Evolutionary conservation across 2,888 invertebrate genomes (phyloP).

Genomic region (Eupelmus urozonus): DNA sequence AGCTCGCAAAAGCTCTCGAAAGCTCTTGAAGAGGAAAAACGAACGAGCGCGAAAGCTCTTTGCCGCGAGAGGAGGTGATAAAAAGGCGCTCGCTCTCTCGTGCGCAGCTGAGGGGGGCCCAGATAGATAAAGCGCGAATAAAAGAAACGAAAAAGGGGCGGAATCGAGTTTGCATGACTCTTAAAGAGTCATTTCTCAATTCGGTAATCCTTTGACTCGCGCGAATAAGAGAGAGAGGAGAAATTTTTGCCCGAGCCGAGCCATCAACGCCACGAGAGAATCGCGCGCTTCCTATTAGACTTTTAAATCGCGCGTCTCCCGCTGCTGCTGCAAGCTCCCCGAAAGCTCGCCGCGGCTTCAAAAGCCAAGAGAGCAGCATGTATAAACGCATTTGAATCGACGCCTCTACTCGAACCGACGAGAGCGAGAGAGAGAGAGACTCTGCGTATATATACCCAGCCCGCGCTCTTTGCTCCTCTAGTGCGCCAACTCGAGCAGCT

Average conservation of each 20-base stretch:
- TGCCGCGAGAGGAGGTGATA: no score
- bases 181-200: conserved; percentile 64
- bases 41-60: no score
- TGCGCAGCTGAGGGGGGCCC: no score
- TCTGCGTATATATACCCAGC: no score
- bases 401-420: no score
- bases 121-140: background rate
- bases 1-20: no score
- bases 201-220: conserved; percentile 68
- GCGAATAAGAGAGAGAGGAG: background rate
- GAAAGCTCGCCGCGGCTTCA: background rate
- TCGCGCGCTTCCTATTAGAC: conserved; percentile 67
- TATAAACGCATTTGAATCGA: no score
- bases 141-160: background rate
- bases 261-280: conserved; percentile 2
- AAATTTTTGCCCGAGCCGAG: background rate
- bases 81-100: no score
- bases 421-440: no score
- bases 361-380: background rate
- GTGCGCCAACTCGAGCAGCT: no score
- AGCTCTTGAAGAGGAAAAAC: no score
- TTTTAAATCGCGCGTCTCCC: conserved; percentile 68
- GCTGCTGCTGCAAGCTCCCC: background rate
- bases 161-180: conserved; percentile 73
- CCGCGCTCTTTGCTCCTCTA: no score